Evolutionary conservation across 2,888 invertebrate species (phyloP).

Genomic region (Schizaphis graminum): DNA sequence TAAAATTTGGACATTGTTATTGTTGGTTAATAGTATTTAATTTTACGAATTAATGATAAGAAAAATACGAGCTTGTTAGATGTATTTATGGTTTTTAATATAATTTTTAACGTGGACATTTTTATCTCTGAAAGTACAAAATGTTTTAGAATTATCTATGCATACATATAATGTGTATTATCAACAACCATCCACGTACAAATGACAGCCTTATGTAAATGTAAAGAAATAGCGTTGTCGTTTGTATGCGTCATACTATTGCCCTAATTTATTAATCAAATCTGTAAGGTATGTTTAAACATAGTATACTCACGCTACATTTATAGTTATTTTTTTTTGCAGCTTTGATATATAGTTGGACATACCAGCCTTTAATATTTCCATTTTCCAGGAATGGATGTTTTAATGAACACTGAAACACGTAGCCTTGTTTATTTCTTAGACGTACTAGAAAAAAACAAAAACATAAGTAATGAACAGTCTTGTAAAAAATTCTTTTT

Average conservation of each 20-base stretch:
- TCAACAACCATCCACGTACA: not conserved
- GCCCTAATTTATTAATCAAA: not conserved
- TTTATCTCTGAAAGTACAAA: not conserved
- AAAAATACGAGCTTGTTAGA: too few species aligned
- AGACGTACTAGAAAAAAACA: not conserved
- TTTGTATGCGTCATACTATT: not conserved
- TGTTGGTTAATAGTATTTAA: too few species aligned
- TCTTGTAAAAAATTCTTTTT: too few species aligned
- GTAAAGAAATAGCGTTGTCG: too few species aligned
- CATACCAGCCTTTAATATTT: not conserved
- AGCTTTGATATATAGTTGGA: not conserved
- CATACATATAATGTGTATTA: not conserved
- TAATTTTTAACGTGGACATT: not conserved
- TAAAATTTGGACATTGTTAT: too few species aligned
- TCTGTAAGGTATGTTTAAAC: not conserved
- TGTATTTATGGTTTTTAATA: not conserved
- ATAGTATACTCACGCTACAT: not conserved
- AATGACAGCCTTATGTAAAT: accelerated
- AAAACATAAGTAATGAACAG: not conserved
- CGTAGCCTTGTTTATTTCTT: too few species aligned
- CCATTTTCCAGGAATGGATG: too few species aligned
- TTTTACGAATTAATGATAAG: too few species aligned
- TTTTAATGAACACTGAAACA: too few species aligned
- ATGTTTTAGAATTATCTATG: not conserved
- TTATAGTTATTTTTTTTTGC: not conserved